A percentile compares a stretch with the other conserved stretches of the same genome.
These are phyloP conservation scores for Anolis carolinensis DNA, from an alignment of 2,113 vertebrate genomes.

Conservation along the genomic window DNA sequence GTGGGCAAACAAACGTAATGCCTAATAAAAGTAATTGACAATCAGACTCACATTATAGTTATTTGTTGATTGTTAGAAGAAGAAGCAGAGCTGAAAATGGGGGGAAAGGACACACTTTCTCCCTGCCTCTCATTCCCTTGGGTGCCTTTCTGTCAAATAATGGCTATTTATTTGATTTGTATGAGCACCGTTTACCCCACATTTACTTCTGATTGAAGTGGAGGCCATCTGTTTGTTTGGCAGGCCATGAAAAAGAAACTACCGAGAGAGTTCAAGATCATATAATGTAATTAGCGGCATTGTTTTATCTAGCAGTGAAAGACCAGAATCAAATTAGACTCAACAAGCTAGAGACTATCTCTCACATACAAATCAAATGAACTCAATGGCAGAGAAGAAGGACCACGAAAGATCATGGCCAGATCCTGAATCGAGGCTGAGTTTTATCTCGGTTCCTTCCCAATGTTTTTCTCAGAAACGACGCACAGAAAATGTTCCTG, in stretches of 20 bases:
- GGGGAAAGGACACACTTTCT: too few species aligned
- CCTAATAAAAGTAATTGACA: background rate
- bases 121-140: background rate
- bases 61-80: background rate
- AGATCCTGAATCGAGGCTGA: background rate
- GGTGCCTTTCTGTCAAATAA: background rate
- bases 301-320: background rate
- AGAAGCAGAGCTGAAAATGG: background rate
- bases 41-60: background rate
- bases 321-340: slow-evolving; percentile 4
- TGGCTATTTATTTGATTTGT: background rate
- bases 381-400: background rate
- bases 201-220: background rate
- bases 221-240: background rate
- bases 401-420: background rate
- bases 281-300: background rate
- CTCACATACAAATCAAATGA: background rate
- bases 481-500: background rate
- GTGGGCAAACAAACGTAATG: background rate
- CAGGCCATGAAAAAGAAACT: background rate
- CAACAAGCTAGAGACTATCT: background rate
- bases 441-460: background rate
- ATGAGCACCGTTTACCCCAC: background rate
- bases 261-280: background rate
- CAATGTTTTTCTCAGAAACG: background rate